Base-by-base conservation (phyloP, 2,113 vertebrate species). In the Climacteris rufus region DNA sequence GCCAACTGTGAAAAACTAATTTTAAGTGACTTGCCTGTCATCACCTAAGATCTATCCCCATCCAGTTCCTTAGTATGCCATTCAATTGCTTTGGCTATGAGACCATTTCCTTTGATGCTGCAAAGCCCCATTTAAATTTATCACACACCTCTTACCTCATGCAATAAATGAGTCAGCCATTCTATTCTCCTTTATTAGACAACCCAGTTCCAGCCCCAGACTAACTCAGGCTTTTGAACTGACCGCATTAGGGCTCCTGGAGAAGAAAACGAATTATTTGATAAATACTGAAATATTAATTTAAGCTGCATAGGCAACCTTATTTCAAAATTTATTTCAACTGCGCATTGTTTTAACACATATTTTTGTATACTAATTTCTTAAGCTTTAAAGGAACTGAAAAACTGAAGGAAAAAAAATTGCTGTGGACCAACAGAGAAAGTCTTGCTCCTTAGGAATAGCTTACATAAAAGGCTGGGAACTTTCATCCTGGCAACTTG, bases 51-150 rank as follows among this genome's bases (percentile, higher is more conserved):
- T 66, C 70, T 84, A 75, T 52, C 61, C 44, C 74, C 72, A 57
- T 28, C 54, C 68, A 83, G 19, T 56, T 92, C 68, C 56, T 87
- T 19, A 21, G 64, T 14, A 45, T 18, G 64, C 60, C 57, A 37
- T 54, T 77, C 42, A 81, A 42, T 74, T 31, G 16, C 80, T 83
- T 70, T 78, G 75, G 78, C 66, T 87, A 65, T 21, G 40, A 90
- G 63, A 86, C 63, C 54, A n/a, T 77, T 88, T 90, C 76, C 54
- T 93, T 92, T 83, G 85, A 94, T 92, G 71, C 71, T 74, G 76
- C 68, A 94, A 94, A 83, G 76, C 42, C 39, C 56, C 33, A 2
- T 85, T 61, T 40, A 69, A 65, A 90, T 90, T 81, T 80, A 77
- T 59, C 68, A 86, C 76, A 87, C 56, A 77, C 47, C 60, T 97